These are phyloP conservation scores for Erythrocercus mccallii DNA, from an alignment of 2,113 vertebrate genomes.

Conservation along the genomic window DNA sequence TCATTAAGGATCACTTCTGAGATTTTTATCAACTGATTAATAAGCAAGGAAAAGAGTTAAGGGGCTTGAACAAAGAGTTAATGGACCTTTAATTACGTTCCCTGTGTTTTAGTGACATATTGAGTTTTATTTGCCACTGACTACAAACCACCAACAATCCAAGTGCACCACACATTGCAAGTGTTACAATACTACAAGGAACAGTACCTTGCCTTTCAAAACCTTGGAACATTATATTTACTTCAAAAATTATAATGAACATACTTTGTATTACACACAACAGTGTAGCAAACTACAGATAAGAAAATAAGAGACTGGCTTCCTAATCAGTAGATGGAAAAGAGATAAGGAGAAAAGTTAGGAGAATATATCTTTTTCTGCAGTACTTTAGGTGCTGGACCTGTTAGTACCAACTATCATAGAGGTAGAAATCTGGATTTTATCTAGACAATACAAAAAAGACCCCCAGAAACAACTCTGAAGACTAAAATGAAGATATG, in stretches of 20 bases:
- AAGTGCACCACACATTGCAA: background rate
- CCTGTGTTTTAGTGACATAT: background rate
- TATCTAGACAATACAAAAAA: background rate
- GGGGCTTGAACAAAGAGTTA: slow-evolving; percentile 9
- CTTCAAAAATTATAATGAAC: background rate
- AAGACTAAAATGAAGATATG: background rate
- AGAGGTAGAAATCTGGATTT: background rate
- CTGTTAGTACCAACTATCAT: background rate
- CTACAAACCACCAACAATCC: background rate
- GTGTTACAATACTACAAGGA: background rate
- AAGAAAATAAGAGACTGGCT: background rate
- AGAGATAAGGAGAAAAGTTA: background rate
- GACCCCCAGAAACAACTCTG: background rate
- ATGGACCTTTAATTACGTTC: slow-evolving; percentile 23
- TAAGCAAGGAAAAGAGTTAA: slow-evolving; percentile 18
- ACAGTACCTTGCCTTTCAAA: background rate
- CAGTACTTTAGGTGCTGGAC: background rate
- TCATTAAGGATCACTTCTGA: slow-evolving; percentile 11
- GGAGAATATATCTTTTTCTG: background rate
- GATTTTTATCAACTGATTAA: slow-evolving; percentile 53
- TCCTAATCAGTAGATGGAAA: background rate
- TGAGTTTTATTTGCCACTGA: background rate
- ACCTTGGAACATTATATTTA: background rate
- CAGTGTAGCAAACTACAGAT: background rate
- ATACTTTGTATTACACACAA: background rate